Base-by-base conservation (phyloP, 2,888 invertebrate genomes). In the Sussaba pulchella region DNA sequence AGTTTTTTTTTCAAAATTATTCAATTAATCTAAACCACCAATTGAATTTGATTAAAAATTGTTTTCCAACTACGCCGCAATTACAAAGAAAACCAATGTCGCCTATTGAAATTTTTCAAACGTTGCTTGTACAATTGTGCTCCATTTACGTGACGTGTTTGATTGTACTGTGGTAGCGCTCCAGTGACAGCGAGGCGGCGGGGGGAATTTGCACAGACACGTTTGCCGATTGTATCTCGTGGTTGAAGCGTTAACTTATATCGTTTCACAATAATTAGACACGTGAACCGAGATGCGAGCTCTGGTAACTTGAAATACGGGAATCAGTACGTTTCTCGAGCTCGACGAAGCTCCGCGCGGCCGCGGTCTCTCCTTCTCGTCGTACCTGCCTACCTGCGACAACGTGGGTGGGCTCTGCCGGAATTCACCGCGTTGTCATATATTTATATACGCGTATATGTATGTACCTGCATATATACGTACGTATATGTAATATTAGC, bases 301-400 rank as follows among this genome's bases (percentile, higher is more conserved):
- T 17, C 14, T 17, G 39, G 59, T 36, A 63, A 36, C 41, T 41
- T 71, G 80, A 73, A 81, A 81, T 73, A 73, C 59, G 63, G 39
- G 69, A 76, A 64, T 76, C 81, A 81, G 81, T 81, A 73, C 54
- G 73, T 64, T 77, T 63, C 52, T 24, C 69, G 81, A 54, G 64
- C 41, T 76, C 76, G 76, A 26, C 69, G 69, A 73, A 19, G 43
- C 52, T 50, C 64, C 31, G 39, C 41, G 31, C 57, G 17, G 17
- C 1, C 10, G 31, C 26, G 14, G 43, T 26, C 31, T n/a, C 47
- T 8, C 19, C 24, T 59, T 17, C n/a, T 39, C 36, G n/a, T 59
- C 14, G 10, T 10, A 14, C 17, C 26, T 57, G 14, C n/a, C n/a
- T n/a, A 52, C 63, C 63, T 17, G 43, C 26, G 45, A 3, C 17